Base-by-base conservation (phyloP, 2,888 invertebrate species). In the Glomeris marginata region DNA sequence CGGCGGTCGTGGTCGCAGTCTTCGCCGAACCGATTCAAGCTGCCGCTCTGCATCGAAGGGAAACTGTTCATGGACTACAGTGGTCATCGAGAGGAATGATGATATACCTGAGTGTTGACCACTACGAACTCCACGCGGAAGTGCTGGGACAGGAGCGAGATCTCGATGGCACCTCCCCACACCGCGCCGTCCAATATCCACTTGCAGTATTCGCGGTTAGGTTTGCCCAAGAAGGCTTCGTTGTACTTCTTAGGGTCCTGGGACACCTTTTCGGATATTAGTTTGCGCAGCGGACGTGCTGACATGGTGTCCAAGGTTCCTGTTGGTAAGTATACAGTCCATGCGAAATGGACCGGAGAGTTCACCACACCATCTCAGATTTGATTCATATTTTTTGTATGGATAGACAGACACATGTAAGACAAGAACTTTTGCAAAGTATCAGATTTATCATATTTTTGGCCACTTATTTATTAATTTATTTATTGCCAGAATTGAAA, bases 91-190 rank as follows among this genome's bases (percentile, higher is more conserved):
- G n/a, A n/a, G n/a, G n/a, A n/a, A n/a, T n/a, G n/a, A n/a, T n/a
- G n/a, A n/a, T n/a, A n/a, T n/a, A n/a, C n/a, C n/a, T n/a, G n/a
- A n/a, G 88, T 88, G 64, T 94, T 88, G 2, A 94, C 85, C 2
- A 94, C 92, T 54, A 81, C 90, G 66, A 95, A 91, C 72, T 95
- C 94, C 49, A 90, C 68, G 18, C 83, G 82, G 66, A 86, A 92
- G 67, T 83, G 83, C 62, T 79, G 77, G 0, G 88, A 83, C 33
- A 95, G 69, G 55, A 95, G 71, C 1, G 91, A 78, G 33, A 94
- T 74, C 71, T 95, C 95, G 58, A 95, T 95, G 51, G 87, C 94
- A 54, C 95, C 95, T 54, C 94, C 94, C 95, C 95, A 95, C 0
- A 87, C 83, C 58, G 82, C 84, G 0, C 83, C 77, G 59, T 82